Percentiles rank a stretch among this genome's conserved stretches.
These are phyloP conservation scores for Hyles vespertilio DNA, from an alignment of 1,140 invertebrate genomes.

Conservation along the genomic window DNA sequence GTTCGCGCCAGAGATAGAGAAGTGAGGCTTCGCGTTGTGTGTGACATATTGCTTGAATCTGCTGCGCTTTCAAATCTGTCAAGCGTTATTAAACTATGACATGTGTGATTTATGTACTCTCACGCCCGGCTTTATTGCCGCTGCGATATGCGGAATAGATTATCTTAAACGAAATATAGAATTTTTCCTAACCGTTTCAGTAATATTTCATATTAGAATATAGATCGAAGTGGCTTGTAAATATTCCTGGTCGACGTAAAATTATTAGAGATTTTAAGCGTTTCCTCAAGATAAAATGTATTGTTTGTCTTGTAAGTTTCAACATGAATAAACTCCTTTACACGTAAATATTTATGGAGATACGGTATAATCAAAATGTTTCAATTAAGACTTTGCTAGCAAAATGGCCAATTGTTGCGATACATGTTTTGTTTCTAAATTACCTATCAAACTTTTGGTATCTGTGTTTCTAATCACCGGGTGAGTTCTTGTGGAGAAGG, in stretches of 20 bases:
- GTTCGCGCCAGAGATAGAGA: constrained; percentile 20
- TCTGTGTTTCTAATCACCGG: constrained; percentile 19
- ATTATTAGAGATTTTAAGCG: no score
- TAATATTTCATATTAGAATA: no score
- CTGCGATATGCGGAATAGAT: constrained; percentile 9
- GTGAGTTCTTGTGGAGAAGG: constrained; percentile 13
- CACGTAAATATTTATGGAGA: constrained; percentile 4
- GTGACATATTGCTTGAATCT: constrained; percentile 44
- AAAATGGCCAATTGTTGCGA: not conserved
- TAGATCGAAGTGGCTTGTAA: not conserved
- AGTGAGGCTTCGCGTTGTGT: constrained; percentile 20
- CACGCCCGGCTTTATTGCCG: constrained; percentile 16
- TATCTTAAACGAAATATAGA: not conserved
- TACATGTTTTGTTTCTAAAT: constrained; percentile 5
- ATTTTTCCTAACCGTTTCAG: not conserved
- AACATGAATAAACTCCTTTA: not conserved
- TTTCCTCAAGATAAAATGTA: no score
- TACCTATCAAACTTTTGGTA: constrained; percentile 21
- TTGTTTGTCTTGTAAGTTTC: no score
- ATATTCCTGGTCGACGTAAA: not conserved
- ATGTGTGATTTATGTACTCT: constrained; percentile 49
- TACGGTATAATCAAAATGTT: constrained; percentile 12
- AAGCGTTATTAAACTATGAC: constrained; percentile 55
- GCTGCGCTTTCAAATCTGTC: constrained; percentile 50
- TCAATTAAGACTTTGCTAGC: not conserved